Evolutionary conservation across 1,140 invertebrate species (phyloP), one percentile per base, ranked within the genome.

Genomic region (Rhopalosiphum padi): DNA sequence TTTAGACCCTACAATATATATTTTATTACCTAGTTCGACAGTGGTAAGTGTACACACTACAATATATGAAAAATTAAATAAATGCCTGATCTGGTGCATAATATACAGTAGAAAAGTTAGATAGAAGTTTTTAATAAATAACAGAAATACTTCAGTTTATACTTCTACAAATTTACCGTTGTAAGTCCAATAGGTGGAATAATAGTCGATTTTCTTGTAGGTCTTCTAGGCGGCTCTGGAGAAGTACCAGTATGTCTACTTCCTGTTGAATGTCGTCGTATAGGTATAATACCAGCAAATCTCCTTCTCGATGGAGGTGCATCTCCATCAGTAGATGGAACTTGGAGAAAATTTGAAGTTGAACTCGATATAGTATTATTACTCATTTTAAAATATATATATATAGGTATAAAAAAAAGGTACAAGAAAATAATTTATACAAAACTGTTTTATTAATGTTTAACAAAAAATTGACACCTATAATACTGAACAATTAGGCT

Each of bases 191-290:
- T 21, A 86, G 91, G 91, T 93, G 91, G 48, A 53, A 35, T 93
- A 85, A 93, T 86, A 4, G 91, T 93, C 8, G 91, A 93, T 93
- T 93, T 93, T 53, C 91, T 93, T 55, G 91, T 93, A 21, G 91
- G 91, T 41, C 91, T 85, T 83, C 82, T 93, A 43, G 25, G 91
- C 83, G 48, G 91, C 60, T 85, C 48, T 85, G 77, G 35, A n/a
- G 48, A 53, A 25, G 35, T 68, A 93, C 68, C 6, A 86, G 35
- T 43, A 86, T 53, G 91, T 93, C 91, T 83, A 93, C 91, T 93
- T 41, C 77, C 91, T 25, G 77, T 93, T 4, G 91, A 93, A 93
- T 93, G 91, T 41, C 91, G 60, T 8, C 91, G 48, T 86, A 93
- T 93, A 37, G 91, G 91, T 37, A 93, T 85, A 86, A 93, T 86